Evolutionary conservation across 2,113 vertebrate genomes (phyloP).

Genomic region (Chascanopsetta lugubris): DNA sequence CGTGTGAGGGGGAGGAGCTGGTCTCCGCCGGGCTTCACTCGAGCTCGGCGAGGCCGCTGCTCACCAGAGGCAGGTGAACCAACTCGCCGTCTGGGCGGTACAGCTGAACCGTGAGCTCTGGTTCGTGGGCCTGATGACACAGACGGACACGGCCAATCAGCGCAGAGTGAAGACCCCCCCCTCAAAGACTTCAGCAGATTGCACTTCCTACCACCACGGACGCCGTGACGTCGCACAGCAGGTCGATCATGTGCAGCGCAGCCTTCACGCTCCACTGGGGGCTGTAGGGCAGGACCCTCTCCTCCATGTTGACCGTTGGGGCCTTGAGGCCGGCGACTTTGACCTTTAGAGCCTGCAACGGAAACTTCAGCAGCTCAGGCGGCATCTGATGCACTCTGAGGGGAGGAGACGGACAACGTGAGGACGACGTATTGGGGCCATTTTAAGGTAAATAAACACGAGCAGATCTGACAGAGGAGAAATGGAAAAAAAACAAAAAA

Average conservation of each 20-base stretch:
- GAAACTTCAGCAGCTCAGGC: slow-evolving; percentile 81
- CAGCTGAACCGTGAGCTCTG: slow-evolving; percentile 83
- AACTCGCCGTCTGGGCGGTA: slow-evolving; percentile 77
- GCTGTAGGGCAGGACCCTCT: slow-evolving; percentile 84
- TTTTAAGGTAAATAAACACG: too few species aligned
- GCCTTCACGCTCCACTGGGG: slow-evolving; percentile 90
- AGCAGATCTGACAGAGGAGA: too few species aligned
- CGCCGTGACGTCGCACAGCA: slow-evolving; percentile 84
- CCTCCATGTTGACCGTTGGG: slow-evolving; percentile 43
- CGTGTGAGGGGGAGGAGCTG: not conserved
- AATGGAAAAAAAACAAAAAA: too few species aligned
- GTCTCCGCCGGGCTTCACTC: slow-evolving; percentile 51
- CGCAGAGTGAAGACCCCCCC: not conserved
- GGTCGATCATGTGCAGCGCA: slow-evolving; percentile 83
- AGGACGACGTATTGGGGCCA: not conserved
- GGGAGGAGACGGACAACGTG: slow-evolving; percentile 31
- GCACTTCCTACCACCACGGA: slow-evolving; percentile 78
- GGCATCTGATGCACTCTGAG: slow-evolving; percentile 87
- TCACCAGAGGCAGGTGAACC: slow-evolving; percentile 85
- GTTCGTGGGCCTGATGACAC: slow-evolving; percentile 76
- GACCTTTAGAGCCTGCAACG: slow-evolving; percentile 81
- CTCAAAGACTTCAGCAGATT: too few species aligned
- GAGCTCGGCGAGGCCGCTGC: slow-evolving; percentile 85
- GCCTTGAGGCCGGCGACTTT: slow-evolving; percentile 87
- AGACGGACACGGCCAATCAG: too few species aligned